Conservation (phyloP, 2,888 invertebrate species). For the Hydrotaea diabolus region DNA sequence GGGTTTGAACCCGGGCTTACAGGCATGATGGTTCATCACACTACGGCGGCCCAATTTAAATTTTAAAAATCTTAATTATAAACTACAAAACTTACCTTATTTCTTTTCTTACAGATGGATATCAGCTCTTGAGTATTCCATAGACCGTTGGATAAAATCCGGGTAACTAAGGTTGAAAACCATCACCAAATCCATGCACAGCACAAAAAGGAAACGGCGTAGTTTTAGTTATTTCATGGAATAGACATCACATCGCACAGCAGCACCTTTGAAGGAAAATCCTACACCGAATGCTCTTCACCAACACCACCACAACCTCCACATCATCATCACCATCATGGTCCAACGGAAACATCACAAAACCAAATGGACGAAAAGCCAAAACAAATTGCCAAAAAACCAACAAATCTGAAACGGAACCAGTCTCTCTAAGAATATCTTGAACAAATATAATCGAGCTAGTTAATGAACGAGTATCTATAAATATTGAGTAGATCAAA, state of each 20-base stretch:
- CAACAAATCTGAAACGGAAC: background rate
- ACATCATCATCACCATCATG: background rate
- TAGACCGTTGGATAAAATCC: slow-evolving; percentile 95
- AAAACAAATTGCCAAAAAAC: too few species aligned
- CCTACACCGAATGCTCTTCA: background rate
- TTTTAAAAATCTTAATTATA: too few species aligned
- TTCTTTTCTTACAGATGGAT: slow-evolving; percentile 86
- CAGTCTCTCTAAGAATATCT: background rate
- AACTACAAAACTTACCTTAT: background rate
- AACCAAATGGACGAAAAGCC: background rate
- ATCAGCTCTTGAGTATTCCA: slow-evolving; percentile 95
- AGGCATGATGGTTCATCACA: too few species aligned
- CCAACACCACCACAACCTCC: background rate
- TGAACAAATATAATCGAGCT: background rate
- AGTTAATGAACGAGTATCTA: background rate
- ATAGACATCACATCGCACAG: slow-evolving; percentile 62
- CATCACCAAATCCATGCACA: slow-evolving; percentile 74
- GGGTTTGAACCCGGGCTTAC: too few species aligned
- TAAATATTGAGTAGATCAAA: background rate
- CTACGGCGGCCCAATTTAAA: too few species aligned
- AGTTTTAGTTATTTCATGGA: slow-evolving; percentile 78
- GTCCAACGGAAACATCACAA: background rate
- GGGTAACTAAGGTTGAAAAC: slow-evolving; percentile 80
- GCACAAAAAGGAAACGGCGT: slow-evolving; percentile 76
- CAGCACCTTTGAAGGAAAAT: background rate